These are phyloP conservation scores for Myodes glareolus DNA, from an alignment of 2,113 vertebrate genomes.

Conservation along the genomic window DNA sequence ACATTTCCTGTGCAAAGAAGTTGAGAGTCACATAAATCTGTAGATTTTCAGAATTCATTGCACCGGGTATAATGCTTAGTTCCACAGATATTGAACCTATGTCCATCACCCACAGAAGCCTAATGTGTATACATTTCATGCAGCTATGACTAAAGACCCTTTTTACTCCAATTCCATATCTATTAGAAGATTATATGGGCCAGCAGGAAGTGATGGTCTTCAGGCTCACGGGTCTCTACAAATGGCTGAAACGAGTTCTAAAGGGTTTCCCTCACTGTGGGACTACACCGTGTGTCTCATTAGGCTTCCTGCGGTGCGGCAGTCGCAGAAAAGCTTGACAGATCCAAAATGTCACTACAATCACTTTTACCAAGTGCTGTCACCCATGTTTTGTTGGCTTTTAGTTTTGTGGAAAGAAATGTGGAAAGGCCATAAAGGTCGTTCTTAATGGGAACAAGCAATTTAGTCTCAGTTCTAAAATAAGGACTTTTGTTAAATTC, in stretches of 20 bases:
- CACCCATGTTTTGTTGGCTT: conserved; percentile 53
- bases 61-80: not conserved
- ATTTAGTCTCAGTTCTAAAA: conserved; percentile 74
- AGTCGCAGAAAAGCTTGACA: conserved; percentile 58
- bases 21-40: not conserved
- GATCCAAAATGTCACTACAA: conserved; percentile 74
- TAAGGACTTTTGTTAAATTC: conserved; percentile 54
- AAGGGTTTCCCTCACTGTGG: conserved; percentile 55
- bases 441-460: conserved; percentile 63
- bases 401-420: conserved; percentile 68
- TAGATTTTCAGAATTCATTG: not conserved
- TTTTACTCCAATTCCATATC: conserved; percentile 57
- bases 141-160: conserved; percentile 46
- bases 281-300: conserved; percentile 58
- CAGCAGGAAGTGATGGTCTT: conserved; percentile 72
- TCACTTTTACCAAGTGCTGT: conserved; percentile 64
- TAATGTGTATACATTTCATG: not conserved
- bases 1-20: not conserved
- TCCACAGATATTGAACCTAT: not conserved
- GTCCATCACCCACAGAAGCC: not conserved
- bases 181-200: conserved; percentile 53
- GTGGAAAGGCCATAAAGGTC: conserved; percentile 58
- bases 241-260: conserved; percentile 65
- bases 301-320: not conserved
- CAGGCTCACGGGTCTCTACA: conserved; percentile 43